phyloP scores from a whole-genome alignment of 2,888 invertebrate species.

The Penaeus monodon region DNA sequence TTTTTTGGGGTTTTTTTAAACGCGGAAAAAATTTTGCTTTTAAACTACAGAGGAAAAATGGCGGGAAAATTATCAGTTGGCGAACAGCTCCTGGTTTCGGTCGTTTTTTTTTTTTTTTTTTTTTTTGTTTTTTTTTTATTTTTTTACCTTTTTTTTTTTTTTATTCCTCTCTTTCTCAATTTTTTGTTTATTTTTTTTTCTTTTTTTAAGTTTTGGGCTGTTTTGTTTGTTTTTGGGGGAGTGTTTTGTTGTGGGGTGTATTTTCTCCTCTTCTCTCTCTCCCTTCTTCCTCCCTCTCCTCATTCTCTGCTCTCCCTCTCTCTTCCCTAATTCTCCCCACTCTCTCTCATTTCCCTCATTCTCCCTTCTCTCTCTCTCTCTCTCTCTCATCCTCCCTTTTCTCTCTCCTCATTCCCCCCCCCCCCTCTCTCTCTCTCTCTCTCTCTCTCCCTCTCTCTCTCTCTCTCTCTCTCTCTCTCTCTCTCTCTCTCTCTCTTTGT shows the following conservation, averaged over 20 bases:
- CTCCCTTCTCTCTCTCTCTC: not conserved
- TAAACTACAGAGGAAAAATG: too few relatives aligned
- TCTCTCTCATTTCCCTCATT: not conserved
- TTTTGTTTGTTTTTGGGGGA: too few relatives aligned
- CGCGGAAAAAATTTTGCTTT: too few relatives aligned
- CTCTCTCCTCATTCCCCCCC: not conserved
- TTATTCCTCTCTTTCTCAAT: not conserved
- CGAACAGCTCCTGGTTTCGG: not conserved
- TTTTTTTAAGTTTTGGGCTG: too few relatives aligned
- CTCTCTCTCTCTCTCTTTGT: not conserved
- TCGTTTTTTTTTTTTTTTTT: not conserved
- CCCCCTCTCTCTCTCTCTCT: not conserved
- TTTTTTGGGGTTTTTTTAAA: not conserved
- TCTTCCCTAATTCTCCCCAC: too few relatives aligned
- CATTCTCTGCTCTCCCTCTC: not conserved
- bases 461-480: slow-evolving; percentile 7
- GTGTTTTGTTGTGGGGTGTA: too few relatives aligned
- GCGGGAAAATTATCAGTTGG: too few relatives aligned
- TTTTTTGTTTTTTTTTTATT: not conserved
- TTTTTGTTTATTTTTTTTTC: too few relatives aligned
- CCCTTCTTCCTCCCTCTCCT: not conserved
- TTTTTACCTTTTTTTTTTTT: too few relatives aligned
- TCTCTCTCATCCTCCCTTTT: not conserved
- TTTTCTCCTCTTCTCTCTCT: too few relatives aligned
- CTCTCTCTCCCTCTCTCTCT: not conserved